Conservation (phyloP, 1,140 invertebrate genomes). For the Calephelis virginiensis region DNA sequence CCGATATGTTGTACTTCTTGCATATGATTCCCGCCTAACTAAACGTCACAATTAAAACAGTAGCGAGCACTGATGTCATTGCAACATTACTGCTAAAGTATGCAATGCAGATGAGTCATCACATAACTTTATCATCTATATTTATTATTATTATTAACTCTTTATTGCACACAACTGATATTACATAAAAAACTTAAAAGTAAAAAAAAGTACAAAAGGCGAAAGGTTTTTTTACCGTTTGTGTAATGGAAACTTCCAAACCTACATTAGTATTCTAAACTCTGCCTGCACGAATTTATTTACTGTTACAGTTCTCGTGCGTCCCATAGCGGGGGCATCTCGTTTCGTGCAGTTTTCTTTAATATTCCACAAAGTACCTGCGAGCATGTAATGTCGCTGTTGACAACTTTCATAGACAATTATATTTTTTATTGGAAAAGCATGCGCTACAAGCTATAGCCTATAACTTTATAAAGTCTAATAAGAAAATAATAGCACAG, state of each 20-base stretch:
- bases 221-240: constrained; percentile 1
- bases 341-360: constrained; percentile 14
- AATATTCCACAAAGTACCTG: constrained; percentile 6
- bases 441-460: no score
- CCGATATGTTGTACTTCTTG: no score
- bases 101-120: neutral
- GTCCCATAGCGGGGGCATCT: constrained; percentile 2
- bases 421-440: no score
- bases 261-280: constrained; percentile 13
- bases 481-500: no score
- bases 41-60: no score
- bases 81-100: neutral
- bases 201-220: no score
- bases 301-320: constrained; percentile 15
- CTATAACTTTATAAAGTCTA: no score
- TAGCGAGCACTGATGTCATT: neutral
- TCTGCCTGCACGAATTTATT: constrained; percentile 8
- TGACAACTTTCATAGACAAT: no score
- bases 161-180: no score
- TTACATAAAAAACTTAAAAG: no score
- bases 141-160: no score
- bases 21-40: no score
- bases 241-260: constrained; percentile 3
- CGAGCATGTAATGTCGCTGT: neutral
- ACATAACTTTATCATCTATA: neutral